Evolutionary conservation across 2,888 invertebrate genomes (phyloP).

Genomic region (Nezara viridula): DNA sequence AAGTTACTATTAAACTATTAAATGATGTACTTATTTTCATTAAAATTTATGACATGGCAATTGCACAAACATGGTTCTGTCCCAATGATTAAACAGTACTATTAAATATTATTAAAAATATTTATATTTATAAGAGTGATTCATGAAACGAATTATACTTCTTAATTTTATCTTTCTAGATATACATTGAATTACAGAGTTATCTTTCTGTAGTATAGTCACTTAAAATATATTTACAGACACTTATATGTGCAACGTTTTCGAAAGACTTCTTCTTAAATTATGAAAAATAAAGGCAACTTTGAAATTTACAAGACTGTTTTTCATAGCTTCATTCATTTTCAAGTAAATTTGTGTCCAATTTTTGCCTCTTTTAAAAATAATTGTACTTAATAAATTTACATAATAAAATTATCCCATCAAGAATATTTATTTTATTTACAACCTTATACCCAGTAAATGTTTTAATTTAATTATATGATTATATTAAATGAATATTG

Average conservation of each 20-base stretch:
- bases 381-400: slow-evolving; percentile 1
- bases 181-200: slow-evolving; percentile 44
- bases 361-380: slow-evolving; percentile 1
- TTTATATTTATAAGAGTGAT: slow-evolving; percentile 47
- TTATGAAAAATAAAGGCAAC: slow-evolving; percentile 56
- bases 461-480: slow-evolving; percentile 6
- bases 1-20: neutral
- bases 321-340: slow-evolving; percentile 34
- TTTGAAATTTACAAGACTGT: slow-evolving; percentile 50
- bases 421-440: slow-evolving; percentile 29
- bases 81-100: slow-evolving; percentile 9
- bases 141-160: slow-evolving; percentile 47
- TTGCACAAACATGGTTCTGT: slow-evolving; percentile 17
- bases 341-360: neutral
- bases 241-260: slow-evolving; percentile 46
- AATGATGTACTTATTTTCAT: neutral
- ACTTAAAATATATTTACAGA: slow-evolving; percentile 46
- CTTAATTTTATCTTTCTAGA: slow-evolving; percentile 39
- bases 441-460: slow-evolving; percentile 32
- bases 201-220: slow-evolving; percentile 28
- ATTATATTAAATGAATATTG: slow-evolving; percentile 11
- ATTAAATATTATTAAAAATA: slow-evolving; percentile 52
- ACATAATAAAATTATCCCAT: slow-evolving; percentile 4
- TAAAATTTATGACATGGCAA: neutral
- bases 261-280: slow-evolving; percentile 54